Conservation (phyloP, 64 coral and sea anemone genomes). For the Montipora capricornis region DNA sequence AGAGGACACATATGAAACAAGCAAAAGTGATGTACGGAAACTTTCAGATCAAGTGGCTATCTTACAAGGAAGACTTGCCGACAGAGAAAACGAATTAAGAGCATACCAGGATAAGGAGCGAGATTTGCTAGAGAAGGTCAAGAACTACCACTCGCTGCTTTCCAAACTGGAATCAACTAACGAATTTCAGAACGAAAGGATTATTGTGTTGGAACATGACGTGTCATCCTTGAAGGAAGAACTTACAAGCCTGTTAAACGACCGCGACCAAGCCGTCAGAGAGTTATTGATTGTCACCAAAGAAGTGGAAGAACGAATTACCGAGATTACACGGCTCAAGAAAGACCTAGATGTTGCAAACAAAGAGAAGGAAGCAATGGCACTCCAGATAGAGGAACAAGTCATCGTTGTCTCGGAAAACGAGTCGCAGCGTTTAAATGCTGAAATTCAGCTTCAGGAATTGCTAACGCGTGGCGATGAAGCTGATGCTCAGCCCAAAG, state of each 20-base stretch:
- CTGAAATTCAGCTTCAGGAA: constrained; percentile 93
- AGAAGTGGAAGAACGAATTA: constrained; percentile 62
- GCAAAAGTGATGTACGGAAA: constrained; percentile 66
- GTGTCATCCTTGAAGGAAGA: constrained; percentile 71
- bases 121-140: constrained; percentile 57
- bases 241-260: constrained; percentile 70
- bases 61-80: constrained; percentile 77
- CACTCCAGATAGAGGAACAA: constrained; percentile 83
- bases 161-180: constrained; percentile 87
- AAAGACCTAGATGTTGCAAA: constrained; percentile 78
- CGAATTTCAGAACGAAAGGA: constrained; percentile 81
- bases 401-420: constrained; percentile 68
- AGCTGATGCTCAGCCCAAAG: constrained; percentile 68
- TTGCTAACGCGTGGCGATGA: constrained; percentile 72
- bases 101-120: constrained; percentile 76
- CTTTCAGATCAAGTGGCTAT: constrained; percentile 72
- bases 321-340: constrained; percentile 63
- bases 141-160: constrained; percentile 73
- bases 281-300: constrained; percentile 50
- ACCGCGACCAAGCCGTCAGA: constrained; percentile 68
- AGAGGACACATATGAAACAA: constrained; percentile 69
- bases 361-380: constrained; percentile 81
- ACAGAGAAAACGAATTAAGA: constrained; percentile 73
- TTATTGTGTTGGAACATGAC: constrained; percentile 91
- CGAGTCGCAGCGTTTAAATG: constrained; percentile 85